A percentile compares a stretch with the other conserved stretches of the same genome.
Conservation (phyloP, 2,797 vertebrate genomes). For the Hyperoplus lanceolatus region DNA sequence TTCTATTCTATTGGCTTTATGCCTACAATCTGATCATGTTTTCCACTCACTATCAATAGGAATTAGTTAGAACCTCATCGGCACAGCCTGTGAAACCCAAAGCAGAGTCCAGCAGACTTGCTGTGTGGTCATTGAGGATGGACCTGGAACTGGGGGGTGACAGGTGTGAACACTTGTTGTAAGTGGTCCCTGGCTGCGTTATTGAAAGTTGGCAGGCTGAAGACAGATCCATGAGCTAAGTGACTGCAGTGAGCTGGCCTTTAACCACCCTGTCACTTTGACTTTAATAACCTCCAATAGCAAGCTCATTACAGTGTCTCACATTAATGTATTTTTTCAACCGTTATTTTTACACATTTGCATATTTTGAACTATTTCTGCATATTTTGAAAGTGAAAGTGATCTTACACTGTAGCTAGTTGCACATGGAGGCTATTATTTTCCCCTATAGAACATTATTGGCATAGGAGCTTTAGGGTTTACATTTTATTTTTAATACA, state of each 20-base stretch:
- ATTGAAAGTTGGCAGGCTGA: constrained; percentile 60
- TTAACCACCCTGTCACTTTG: constrained; percentile 60
- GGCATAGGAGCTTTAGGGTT: neutral
- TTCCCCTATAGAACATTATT: constrained; percentile 14
- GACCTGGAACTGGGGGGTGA: constrained; percentile 34
- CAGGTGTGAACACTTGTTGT: constrained; percentile 61
- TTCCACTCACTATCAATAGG: neutral
- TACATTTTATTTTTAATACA: constrained; percentile 37
- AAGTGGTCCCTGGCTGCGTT: constrained; percentile 39
- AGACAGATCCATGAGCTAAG: constrained; percentile 58
- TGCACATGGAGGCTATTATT: neutral
- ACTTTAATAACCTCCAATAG: constrained; percentile 36
- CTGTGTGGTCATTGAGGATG: constrained; percentile 35
- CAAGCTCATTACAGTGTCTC: constrained; percentile 37
- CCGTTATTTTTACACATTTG: neutral
- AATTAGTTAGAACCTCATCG: constrained; percentile 3
- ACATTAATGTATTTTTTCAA: constrained; percentile 1
- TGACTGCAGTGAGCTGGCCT: constrained; percentile 47
- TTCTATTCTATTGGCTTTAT: too few relatives aligned
- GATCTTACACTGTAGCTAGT: neutral
- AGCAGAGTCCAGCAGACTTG: constrained; percentile 6
- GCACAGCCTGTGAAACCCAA: neutral
- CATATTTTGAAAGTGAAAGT: neutral
- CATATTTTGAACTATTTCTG: neutral
- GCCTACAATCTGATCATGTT: neutral